Evolutionary conservation across 1,140 invertebrate species (phyloP), one percentile per base, ranked within the genome.

Genomic region (Proales similis): DNA sequence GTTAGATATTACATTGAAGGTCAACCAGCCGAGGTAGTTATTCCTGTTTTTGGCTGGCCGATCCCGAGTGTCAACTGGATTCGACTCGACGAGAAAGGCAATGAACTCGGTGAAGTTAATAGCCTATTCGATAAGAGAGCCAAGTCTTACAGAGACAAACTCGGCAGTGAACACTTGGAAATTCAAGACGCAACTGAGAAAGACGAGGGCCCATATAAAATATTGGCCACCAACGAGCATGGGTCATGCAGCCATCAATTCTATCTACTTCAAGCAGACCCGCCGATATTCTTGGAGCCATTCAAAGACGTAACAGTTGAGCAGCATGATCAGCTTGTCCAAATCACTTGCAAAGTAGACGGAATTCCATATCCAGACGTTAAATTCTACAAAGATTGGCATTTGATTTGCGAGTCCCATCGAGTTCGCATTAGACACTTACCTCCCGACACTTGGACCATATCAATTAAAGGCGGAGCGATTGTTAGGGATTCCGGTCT

Each of bases 131-230:
- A 33, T 7, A 17, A 63, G 20, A 63, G 70, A 71, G 39, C 43
- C 92, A 43, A 85, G 89, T 68, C 82, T 45, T 63, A 74, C 69
- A 81, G 67, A 87, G 65, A 92, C 90, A 70, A 87, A 88, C 11
- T 87, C 89, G 73, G 85, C 87, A 0, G 87, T 86, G 0, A 77
- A 91, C 24, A 66, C 49, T 36, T 69, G 67, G 32, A 49, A 27
- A 65, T 60, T 47, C 26, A 49, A 33, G 36, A 48, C 4, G 60
- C 36, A 43, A 47, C 20, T 30, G 49, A 63, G 42, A 38, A 36
- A 19, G 88, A 93, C 75, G 86, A 86, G n/a, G 93, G 93, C 19
- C 80, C 83, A 49, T 97, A 95, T 74, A 90, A 92, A 73, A 91
- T 90, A 22, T 81, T 88, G 1, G 91, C 90, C 2, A 84, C 79